Evolutionary conservation across 2,888 invertebrate genomes (phyloP).

Genomic region (Bibio marci): DNA sequence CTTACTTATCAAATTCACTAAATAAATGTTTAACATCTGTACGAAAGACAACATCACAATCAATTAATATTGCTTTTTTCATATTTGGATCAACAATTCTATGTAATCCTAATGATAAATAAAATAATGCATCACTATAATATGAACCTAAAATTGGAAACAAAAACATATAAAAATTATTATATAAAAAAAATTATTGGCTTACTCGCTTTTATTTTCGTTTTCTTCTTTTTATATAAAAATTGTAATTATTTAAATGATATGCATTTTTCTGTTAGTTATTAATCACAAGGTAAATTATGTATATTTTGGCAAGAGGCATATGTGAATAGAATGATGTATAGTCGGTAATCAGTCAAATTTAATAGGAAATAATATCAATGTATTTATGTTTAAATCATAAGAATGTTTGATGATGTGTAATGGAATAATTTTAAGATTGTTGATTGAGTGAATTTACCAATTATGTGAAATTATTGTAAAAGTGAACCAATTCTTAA

Average conservation of each 20-base stretch:
- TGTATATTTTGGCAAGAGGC: neutral
- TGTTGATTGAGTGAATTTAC: too few relatives aligned
- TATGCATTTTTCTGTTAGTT: too few relatives aligned
- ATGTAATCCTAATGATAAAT: constrained; percentile 55
- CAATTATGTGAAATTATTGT: too few relatives aligned
- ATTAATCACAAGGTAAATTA: too few relatives aligned
- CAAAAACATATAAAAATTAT: constrained; percentile 19
- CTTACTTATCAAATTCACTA: constrained; percentile 41
- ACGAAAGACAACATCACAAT: constrained; percentile 60
- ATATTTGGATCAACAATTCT: constrained; percentile 43
- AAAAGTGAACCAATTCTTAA: too few relatives aligned
- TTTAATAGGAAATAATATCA: too few relatives aligned
- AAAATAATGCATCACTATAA: constrained; percentile 64
- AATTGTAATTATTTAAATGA: too few relatives aligned
- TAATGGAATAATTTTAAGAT: too few relatives aligned
- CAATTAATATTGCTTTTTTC: constrained; percentile 48
- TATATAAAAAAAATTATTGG: neutral
- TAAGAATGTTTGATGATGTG: too few relatives aligned
- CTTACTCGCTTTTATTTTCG: too few relatives aligned
- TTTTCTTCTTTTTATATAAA: neutral
- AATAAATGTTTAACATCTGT: constrained; percentile 48
- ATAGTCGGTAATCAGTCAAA: too few relatives aligned
- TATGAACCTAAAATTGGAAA: constrained; percentile 38
- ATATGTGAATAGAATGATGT: neutral
- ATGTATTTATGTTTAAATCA: too few relatives aligned